Percentiles rank a stretch among this genome's conserved stretches.
phyloP scores from a whole-genome alignment of 2,888 invertebrate genomes.

The Torymus aiolomorphi region DNA sequence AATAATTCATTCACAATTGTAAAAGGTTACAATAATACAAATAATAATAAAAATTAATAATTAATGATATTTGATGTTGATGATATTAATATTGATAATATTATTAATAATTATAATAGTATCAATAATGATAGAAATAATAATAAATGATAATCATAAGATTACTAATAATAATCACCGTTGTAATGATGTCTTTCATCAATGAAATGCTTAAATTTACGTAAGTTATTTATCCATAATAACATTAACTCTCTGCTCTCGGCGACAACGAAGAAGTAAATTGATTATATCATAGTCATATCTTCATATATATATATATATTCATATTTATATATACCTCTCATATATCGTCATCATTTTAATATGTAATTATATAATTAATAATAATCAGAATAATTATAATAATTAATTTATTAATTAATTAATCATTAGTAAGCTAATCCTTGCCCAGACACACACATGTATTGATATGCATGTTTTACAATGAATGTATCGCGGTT shows the following conservation, averaged over 20 bases:
- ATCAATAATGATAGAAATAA: conserved; percentile 55
- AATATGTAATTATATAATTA: conserved; percentile 55
- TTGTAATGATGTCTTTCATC: conserved; percentile 44
- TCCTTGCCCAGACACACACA: conserved; percentile 75
- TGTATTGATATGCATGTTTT: conserved; percentile 73
- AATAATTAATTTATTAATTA: conserved; percentile 59
- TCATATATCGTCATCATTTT: conserved; percentile 38
- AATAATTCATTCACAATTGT: conserved; percentile 35
- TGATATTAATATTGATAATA: conserved; percentile 24
- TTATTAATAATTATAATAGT: conserved; percentile 30
- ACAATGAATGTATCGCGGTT: conserved; percentile 59
- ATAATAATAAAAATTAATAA: conserved; percentile 23
- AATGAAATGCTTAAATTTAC: conserved; percentile 50
- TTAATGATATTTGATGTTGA: background rate
- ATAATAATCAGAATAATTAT: conserved; percentile 55
- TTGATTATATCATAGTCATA: conserved; percentile 61
- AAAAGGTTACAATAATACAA: conserved; percentile 39
- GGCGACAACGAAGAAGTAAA: conserved; percentile 72
- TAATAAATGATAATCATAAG: conserved; percentile 61
- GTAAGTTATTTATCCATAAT: conserved; percentile 64
- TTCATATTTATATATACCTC: conserved; percentile 57
- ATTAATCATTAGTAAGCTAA: conserved; percentile 70
- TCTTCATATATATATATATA: conserved; percentile 62
- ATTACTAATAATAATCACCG: conserved; percentile 51
- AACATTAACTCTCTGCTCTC: conserved; percentile 69